phyloP scores from a whole-genome alignment of 2,888 invertebrate species.

The Melipona bicolor region DNA sequence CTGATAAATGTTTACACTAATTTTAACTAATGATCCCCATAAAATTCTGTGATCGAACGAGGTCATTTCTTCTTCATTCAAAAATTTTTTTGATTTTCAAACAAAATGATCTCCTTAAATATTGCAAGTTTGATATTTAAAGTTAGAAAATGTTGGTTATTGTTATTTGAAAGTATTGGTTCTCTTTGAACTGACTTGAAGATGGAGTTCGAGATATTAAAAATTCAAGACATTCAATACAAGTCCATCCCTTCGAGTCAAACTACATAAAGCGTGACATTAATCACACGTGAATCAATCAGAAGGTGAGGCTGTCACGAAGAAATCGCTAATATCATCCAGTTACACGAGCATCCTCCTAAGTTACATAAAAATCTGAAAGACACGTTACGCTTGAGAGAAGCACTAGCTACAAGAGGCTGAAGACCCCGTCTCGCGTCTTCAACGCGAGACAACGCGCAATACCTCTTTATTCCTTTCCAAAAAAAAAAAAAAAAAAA shows the following conservation, averaged over 20 bases:
- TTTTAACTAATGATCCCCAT: background rate
- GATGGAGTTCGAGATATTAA: background rate
- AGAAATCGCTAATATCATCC: slow-evolving; percentile 26
- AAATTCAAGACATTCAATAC: background rate
- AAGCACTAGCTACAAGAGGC: slow-evolving; percentile 18
- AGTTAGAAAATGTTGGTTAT: background rate
- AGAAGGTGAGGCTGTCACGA: slow-evolving; percentile 30
- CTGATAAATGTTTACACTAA: slow-evolving; percentile 3
- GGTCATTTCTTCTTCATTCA: too few relatives aligned
- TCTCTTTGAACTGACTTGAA: background rate
- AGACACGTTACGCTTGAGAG: slow-evolving; percentile 35
- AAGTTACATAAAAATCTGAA: slow-evolving; percentile 26
- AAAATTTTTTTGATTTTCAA: background rate
- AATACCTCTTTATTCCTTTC: background rate
- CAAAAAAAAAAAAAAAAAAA: background rate
- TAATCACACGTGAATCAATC: background rate
- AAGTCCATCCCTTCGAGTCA: background rate
- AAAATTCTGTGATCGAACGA: background rate
- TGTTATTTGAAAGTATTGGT: background rate
- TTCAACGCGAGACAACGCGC: background rate
- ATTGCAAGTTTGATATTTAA: background rate
- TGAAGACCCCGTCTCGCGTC: background rate
- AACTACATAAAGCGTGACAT: background rate
- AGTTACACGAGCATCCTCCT: slow-evolving; percentile 31
- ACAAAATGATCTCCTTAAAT: background rate